Conservation (phyloP, 2,888 invertebrate species). For the Mesorhabditis spiculigera region DNA sequence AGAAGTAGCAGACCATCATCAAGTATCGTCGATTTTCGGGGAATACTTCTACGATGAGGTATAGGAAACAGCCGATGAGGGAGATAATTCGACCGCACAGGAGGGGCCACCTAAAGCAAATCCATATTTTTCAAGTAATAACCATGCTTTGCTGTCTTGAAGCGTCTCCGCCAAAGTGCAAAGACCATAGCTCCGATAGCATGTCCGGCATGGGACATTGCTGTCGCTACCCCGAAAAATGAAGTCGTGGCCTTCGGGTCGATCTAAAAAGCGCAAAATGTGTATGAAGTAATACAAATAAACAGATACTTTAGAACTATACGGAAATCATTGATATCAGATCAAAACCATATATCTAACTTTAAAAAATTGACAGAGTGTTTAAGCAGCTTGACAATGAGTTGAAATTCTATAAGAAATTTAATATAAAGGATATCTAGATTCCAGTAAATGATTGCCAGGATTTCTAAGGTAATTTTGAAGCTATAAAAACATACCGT, state of each 20-base stretch:
- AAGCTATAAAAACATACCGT: too few species aligned
- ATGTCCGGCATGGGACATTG: slow-evolving; percentile 34
- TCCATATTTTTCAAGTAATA: too few species aligned
- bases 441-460: too few species aligned
- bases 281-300: neutral
- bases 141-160: neutral
- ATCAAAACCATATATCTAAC: too few species aligned
- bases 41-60: slow-evolving; percentile 32
- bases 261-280: slow-evolving; percentile 19
- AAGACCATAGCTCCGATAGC: slow-evolving; percentile 37
- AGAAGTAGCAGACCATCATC: slow-evolving; percentile 28
- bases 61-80: slow-evolving; percentile 29
- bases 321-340: too few species aligned
- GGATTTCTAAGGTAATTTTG: too few species aligned
- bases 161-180: slow-evolving; percentile 24
- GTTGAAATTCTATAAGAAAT: too few species aligned
- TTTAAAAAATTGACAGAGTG: too few species aligned
- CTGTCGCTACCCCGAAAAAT: slow-evolving; percentile 37
- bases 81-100: slow-evolving; percentile 28
- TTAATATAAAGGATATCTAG: too few species aligned
- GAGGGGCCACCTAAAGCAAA: slow-evolving; percentile 25
- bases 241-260: slow-evolving; percentile 29
- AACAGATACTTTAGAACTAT: too few species aligned
- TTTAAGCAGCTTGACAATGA: too few species aligned
- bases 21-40: slow-evolving; percentile 26